phyloP scores from a whole-genome alignment of 2,113 vertebrate genomes.

The Oryzias javanicus region DNA sequence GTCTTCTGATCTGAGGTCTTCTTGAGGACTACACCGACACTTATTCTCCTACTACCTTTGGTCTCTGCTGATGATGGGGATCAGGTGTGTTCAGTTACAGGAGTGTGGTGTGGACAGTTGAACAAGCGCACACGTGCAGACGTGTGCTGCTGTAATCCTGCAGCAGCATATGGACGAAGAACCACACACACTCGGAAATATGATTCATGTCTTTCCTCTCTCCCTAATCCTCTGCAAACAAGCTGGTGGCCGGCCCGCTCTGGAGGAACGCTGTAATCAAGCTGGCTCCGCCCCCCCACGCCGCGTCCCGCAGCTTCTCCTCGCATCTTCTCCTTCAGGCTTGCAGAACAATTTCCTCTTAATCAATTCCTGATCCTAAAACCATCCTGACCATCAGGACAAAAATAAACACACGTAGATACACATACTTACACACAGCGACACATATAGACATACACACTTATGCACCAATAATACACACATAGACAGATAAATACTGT shows the following conservation, averaged over 20 bases:
- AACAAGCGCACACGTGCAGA: neutral
- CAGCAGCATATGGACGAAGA: conserved; percentile 63
- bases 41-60: no score
- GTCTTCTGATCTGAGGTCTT: no score
- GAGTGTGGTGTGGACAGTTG: no score
- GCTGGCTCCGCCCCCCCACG: conserved; percentile 34
- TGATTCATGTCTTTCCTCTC: conserved; percentile 77
- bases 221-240: conserved; percentile 70
- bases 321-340: conserved; percentile 4
- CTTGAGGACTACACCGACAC: no score
- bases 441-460: neutral
- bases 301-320: neutral
- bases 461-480: neutral
- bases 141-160: conserved; percentile 59
- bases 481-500: no score
- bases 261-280: conserved; percentile 66
- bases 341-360: conserved; percentile 64
- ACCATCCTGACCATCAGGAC: conserved; percentile 23
- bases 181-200: conserved; percentile 72
- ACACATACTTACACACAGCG: neutral
- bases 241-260: conserved; percentile 65
- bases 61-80: no score
- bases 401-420: conserved; percentile 3
- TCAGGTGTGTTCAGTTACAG: no score
- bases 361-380: conserved; percentile 76